Evolutionary conservation across 2,113 vertebrate genomes (phyloP).

Genomic region (Micromys minutus): DNA sequence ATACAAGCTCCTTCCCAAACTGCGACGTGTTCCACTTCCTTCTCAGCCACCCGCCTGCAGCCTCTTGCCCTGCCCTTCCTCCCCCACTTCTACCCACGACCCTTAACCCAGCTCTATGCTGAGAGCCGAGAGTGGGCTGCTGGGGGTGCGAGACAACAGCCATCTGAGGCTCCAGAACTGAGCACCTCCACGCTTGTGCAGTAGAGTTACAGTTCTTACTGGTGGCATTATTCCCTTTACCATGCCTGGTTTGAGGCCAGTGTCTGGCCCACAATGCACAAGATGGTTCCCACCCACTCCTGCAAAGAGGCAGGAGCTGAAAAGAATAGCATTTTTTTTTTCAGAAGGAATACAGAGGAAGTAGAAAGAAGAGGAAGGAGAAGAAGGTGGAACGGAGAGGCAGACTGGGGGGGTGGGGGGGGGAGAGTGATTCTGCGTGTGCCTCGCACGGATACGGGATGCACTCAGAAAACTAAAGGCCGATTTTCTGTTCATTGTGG

Average conservation of each 20-base stretch:
- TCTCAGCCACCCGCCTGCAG: not conserved
- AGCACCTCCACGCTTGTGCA: not conserved
- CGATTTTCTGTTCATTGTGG: accelerated
- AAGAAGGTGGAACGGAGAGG: not conserved
- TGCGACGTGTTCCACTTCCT: not conserved
- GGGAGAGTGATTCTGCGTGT: accelerated
- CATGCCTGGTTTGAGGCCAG: not conserved
- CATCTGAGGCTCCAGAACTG: not conserved
- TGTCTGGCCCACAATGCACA: not conserved
- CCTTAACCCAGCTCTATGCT: not conserved
- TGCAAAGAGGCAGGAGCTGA: not conserved
- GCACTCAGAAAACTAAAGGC: not conserved
- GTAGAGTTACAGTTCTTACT: not conserved
- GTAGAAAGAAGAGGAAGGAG: not conserved
- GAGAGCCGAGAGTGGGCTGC: not conserved
- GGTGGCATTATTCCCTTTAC: not conserved
- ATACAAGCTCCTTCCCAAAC: not conserved
- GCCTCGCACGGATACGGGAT: not conserved
- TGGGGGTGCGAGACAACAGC: too few species aligned
- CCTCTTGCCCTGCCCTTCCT: not conserved
- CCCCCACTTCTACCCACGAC: not conserved
- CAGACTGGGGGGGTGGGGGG: accelerated
- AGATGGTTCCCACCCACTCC: not conserved
- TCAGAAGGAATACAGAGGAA: constrained; percentile 6
- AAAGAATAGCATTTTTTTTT: not conserved